These are phyloP conservation scores for Argya squamiceps DNA, from an alignment of 2,797 vertebrate species.

Conservation along the genomic window DNA sequence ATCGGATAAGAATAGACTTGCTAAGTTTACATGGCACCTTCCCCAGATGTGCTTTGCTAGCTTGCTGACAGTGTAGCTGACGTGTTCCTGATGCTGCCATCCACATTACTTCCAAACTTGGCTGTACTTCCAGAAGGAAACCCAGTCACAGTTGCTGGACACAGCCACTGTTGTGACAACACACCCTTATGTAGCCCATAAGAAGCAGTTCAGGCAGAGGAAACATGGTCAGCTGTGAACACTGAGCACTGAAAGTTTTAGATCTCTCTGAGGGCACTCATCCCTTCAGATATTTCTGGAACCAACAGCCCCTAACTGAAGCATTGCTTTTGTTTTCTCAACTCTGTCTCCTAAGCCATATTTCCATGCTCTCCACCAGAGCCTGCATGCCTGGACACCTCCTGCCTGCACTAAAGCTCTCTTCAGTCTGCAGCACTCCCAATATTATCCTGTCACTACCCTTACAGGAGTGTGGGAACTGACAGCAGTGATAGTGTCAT, in stretches of 20 bases:
- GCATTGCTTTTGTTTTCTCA: neutral
- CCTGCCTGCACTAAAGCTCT: neutral
- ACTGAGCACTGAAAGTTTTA: neutral
- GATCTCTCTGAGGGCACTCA: neutral
- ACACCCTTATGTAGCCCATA: rapidly evolving
- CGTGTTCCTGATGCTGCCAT: neutral
- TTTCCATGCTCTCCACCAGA: neutral
- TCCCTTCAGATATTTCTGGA: neutral
- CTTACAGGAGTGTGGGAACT: neutral
- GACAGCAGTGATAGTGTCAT: rapidly evolving
- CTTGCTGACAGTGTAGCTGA: neutral
- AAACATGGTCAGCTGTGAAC: rapidly evolving
- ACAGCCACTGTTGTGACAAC: neutral
- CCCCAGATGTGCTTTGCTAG: neutral
- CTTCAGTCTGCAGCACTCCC: neutral
- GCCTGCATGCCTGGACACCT: neutral
- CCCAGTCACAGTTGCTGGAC: neutral
- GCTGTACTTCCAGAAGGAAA: neutral
- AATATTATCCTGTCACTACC: rapidly evolving
- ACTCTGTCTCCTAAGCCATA: neutral
- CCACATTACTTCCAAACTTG: neutral
- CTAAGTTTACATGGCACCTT: neutral
- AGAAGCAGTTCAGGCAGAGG: neutral
- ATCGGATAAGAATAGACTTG: neutral
- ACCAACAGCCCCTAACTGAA: neutral